Evolutionary conservation across 2,888 invertebrate genomes (phyloP), one percentile per base, ranked within the genome.

Genomic region (Polydrusus cervinus): DNA sequence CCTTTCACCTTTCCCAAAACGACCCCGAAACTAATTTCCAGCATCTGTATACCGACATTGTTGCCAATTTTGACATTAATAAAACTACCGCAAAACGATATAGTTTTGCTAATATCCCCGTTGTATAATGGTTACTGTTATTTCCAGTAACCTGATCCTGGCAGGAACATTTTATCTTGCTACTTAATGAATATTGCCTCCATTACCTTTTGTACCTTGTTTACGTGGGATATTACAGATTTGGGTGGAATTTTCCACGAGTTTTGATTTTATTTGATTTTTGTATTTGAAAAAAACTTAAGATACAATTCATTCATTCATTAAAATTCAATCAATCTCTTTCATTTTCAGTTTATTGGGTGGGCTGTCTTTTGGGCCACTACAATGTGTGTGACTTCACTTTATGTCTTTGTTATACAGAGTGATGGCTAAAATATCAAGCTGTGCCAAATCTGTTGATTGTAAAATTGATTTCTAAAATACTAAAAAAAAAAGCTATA

Each of bases 21-120:
- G 10, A 45, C 49, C 47, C 64, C 64, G 25, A 47, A 47, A 47
- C 47, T 64, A 64, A 64, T 64, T 64, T 16, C 49, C 3, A 25
- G 20, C 64, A 64, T 64, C 64, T 64, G 64, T 34, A 64, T 64
- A 45, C 49, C 25, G 30, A 9, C 47, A 64, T 47, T 64, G 47
- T 64, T 64, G 47, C 64, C 64, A 60, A 60, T 60, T 60, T 60
- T 60, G 38, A 60, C 57, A 60, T 60, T 60, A 14, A 60, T 60
- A 38, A 60, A 60, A 60, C 57, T 60, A 60, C 57, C 57, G 57
- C 57, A 60, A 3, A 40, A 60, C 57, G 57, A 60, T 60, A 34
- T 38, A 60, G 57, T 60, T 30, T 60, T 60, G 57, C 57, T 60
- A 55, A 55, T 55, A 60, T 18, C 16, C 38, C 38, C 57, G 57